phyloP scores from a whole-genome alignment of 2,113 vertebrate species.

The Ornithorhynchus anatinus region DNA sequence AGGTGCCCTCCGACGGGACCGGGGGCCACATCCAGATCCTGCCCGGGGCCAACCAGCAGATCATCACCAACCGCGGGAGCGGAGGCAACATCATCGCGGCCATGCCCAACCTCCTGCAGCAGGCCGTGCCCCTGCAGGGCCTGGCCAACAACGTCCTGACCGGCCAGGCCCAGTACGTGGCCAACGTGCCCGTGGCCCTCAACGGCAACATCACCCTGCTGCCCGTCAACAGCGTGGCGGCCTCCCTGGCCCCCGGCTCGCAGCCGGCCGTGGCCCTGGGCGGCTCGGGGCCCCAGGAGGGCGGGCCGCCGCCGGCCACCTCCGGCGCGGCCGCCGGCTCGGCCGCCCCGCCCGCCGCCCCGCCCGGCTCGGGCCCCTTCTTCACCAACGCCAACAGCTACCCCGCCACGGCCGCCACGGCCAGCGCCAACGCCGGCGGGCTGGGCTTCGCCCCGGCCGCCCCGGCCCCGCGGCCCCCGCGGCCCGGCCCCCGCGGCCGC shows the following conservation, averaged over 20 bases:
- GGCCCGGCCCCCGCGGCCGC: conserved; percentile 65
- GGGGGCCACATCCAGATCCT: conserved; percentile 94
- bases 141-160: conserved; percentile 84
- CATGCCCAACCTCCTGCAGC: conserved; percentile 90
- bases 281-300: conserved; percentile 74
- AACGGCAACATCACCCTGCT: conserved; percentile 95
- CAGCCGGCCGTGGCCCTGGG: conserved; percentile 80
- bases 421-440: conserved; percentile 72
- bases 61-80: conserved; percentile 77
- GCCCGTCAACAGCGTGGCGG: conserved; percentile 82
- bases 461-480: too few relatives aligned
- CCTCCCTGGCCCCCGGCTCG: conserved; percentile 75
- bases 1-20: conserved; percentile 85
- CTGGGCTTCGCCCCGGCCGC: conserved; percentile 76
- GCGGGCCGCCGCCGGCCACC: conserved; percentile 66
- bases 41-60: conserved; percentile 85
- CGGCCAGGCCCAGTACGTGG: conserved; percentile 90
- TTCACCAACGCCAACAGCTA: conserved; percentile 79
- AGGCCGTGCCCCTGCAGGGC: conserved; percentile 91
- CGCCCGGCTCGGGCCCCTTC: conserved; percentile 66
- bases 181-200: conserved; percentile 91
- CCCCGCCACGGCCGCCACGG: conserved; percentile 72
- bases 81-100: conserved; percentile 85
- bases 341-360: conserved; percentile 57
- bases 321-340: conserved; percentile 69